These are phyloP conservation scores for Chloroclysta siterata DNA, from an alignment of 2,888 invertebrate species.

Conservation along the genomic window DNA sequence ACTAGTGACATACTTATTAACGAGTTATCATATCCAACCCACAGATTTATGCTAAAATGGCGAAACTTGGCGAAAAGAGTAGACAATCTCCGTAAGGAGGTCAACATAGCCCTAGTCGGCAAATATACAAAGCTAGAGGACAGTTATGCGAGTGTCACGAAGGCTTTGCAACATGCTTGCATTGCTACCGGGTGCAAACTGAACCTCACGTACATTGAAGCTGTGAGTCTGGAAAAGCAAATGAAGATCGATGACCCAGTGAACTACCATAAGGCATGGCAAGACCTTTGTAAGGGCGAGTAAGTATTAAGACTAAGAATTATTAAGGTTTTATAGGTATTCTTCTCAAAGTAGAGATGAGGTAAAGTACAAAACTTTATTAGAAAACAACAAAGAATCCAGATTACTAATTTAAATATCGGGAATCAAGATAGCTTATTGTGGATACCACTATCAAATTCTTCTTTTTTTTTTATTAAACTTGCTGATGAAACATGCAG, in stretches of 20 bases:
- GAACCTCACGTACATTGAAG: constrained; percentile 95
- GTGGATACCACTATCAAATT: not conserved
- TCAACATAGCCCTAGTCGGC: constrained; percentile 96
- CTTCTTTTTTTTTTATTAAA: no score
- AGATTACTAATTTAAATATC: not conserved
- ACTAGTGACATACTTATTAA: not conserved
- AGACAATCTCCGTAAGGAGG: constrained; percentile 92
- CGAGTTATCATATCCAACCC: not conserved
- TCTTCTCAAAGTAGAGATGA: no score
- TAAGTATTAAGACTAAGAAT: constrained; percentile 69
- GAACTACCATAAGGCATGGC: constrained; percentile 97
- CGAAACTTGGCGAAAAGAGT: constrained; percentile 93
- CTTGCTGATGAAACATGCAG: no score
- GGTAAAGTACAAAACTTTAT: no score
- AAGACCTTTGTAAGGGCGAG: constrained; percentile 93
- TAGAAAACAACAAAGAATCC: not conserved
- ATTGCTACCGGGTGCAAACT: constrained; percentile 93
- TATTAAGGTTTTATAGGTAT: not conserved
- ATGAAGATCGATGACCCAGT: constrained; percentile 91
- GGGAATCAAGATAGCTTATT: not conserved
- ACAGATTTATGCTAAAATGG: constrained; percentile 94
- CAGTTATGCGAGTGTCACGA: constrained; percentile 98
- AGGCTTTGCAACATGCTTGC: constrained; percentile 97
- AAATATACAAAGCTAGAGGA: constrained; percentile 98
- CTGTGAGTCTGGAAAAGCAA: constrained; percentile 92